Percentiles rank a stretch among this genome's conserved stretches.
These are phyloP conservation scores for Cynoglossus semilaevis DNA, from an alignment of 2,113 vertebrate species.

Conservation along the genomic window DNA sequence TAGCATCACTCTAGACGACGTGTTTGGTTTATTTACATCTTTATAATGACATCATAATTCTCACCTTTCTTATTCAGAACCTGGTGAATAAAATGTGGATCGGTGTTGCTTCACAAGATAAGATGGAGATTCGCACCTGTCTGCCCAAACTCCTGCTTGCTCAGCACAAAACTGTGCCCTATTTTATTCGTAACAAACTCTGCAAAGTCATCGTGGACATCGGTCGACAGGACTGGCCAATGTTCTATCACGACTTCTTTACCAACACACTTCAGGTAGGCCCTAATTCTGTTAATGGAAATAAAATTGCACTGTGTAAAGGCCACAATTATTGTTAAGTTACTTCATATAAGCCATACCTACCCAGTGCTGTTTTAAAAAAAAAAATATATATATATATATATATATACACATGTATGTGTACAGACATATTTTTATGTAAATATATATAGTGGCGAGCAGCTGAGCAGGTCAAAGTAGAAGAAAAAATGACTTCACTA, in stretches of 20 bases:
- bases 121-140: conserved; percentile 96
- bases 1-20: no score
- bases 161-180: conserved; percentile 93
- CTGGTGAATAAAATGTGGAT: conserved; percentile 99
- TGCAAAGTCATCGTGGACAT: conserved; percentile 99
- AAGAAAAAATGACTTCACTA: no score
- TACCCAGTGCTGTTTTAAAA: no score
- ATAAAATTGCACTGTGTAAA: not conserved
- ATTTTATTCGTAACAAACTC: conserved; percentile 97
- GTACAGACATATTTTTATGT: no score
- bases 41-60: not conserved
- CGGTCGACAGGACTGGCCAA: conserved; percentile 97
- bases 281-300: not conserved
- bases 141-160: conserved; percentile 93
- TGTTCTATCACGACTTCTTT: conserved; percentile 99
- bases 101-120: conserved; percentile 93
- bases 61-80: conserved; percentile 77
- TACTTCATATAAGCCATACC: no score
- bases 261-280: conserved; percentile 95
- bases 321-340: no score
- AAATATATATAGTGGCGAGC: no score
- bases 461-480: no score
- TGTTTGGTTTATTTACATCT: not conserved
- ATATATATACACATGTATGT: no score
- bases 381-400: no score